Evolutionary conservation across 1,140 invertebrate species (phyloP), one percentile per base, ranked within the genome.

Genomic region (Conus ventricosus): DNA sequence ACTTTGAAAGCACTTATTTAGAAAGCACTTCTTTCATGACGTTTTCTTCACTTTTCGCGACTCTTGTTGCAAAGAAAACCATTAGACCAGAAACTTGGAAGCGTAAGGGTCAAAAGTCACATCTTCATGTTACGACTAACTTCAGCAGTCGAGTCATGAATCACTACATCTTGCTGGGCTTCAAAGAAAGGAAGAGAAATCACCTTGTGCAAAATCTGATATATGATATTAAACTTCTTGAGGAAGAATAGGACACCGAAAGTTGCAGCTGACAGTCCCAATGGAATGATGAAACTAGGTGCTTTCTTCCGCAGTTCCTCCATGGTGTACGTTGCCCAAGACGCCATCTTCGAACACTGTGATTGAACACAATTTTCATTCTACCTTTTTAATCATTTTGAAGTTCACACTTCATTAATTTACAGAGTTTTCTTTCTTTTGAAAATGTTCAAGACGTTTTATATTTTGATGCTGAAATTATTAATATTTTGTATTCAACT

Each of bases 171-270:
- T 20, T 20, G 27, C 15, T 55, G 23, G 5, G 57, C 13, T 85
- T 55, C 15, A 60, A 39, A 54, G 76, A 7, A 75, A 75, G 57
- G 11, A 39, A 63, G n/a, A 4, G 23, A 15, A 76, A 86, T 54
- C 78, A 93, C 94, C 93, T 93, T 94, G 71, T 94, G 93, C 57
- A 92, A 92, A 75, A 92, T 83, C 63, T 94, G 92, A 85, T 93
- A 94, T n/a, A 94, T 54, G 51, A 94, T 91, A 27, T 92, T 92
- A 87, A 94, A 92, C 71, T 91, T 88, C 81, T 90, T 94, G 25
- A 94, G 90, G 60, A 93, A 92, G 83, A 91, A 90, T 2, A 93
- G 25, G 10, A 92, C 85, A 63, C 92, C 92, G 20, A 94, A 78
- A 76, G 94, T 90, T 63, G 92, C 91, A 25, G 92, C 89, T 63